Evolutionary conservation across 2,113 vertebrate species (phyloP).

Genomic region (Cyanoderma ruficeps): DNA sequence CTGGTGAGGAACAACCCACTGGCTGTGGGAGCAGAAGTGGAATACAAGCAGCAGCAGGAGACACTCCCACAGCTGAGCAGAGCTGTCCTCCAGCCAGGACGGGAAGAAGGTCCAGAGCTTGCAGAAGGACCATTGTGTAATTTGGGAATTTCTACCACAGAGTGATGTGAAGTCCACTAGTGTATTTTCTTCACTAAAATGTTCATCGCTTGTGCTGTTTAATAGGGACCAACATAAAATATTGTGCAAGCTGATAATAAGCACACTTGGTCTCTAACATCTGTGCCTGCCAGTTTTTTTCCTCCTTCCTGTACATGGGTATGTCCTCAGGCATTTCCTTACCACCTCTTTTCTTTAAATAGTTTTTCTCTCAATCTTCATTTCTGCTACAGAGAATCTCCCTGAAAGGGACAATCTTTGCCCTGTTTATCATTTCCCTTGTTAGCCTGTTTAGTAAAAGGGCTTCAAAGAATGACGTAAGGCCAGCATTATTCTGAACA

Average conservation of each 20-base stretch:
- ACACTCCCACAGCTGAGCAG: background rate
- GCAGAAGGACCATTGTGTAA: background rate
- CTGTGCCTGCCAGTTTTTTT: background rate
- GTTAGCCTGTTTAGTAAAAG: background rate
- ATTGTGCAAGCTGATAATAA: background rate
- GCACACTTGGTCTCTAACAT: background rate
- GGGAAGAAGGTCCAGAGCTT: background rate
- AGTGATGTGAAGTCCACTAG: background rate
- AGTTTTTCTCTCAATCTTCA: background rate
- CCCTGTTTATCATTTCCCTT: background rate
- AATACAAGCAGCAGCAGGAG: background rate
- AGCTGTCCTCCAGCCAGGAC: background rate
- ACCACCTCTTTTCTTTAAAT: background rate
- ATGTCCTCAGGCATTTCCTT: background rate
- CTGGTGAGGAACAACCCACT: background rate
- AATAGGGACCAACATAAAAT: background rate
- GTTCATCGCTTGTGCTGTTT: background rate
- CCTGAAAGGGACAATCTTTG: background rate
- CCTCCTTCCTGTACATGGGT: background rate
- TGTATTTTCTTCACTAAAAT: background rate
- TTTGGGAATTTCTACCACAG: background rate
- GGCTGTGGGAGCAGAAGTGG: background rate
- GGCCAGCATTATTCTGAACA: background rate
- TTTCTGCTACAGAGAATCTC: background rate
- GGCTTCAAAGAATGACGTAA: background rate